These are phyloP conservation scores for Rhinopomastus cyanomelas DNA, from an alignment of 2,113 vertebrate genomes.

Conservation along the genomic window DNA sequence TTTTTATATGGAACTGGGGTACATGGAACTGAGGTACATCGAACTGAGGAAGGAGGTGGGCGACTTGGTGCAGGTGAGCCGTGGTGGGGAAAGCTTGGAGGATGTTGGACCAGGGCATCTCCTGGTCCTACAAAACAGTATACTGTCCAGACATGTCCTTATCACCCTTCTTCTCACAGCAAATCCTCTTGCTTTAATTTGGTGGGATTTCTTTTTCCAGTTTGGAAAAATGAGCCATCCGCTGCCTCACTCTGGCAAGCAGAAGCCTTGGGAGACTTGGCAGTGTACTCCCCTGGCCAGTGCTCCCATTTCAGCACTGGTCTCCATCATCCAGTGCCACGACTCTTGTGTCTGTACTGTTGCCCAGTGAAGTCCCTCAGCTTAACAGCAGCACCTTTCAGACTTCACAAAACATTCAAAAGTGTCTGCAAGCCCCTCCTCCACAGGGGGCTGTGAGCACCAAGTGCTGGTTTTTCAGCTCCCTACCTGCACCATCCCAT, in stretches of 20 bases:
- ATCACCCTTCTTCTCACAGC: not conserved
- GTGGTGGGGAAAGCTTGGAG: not conserved
- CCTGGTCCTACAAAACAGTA: not conserved
- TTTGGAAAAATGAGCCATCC: not conserved
- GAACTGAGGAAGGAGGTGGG: not conserved
- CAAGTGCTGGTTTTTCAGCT: not conserved
- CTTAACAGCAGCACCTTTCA: not conserved
- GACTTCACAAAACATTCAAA: not conserved
- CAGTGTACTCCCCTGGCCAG: not conserved
- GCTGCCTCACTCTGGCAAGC: not conserved
- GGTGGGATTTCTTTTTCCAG: not conserved
- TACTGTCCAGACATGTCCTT: not conserved
- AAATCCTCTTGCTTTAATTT: not conserved
- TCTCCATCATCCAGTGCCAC: rapidly evolving
- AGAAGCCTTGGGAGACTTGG: not conserved
- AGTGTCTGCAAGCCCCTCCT: not conserved
- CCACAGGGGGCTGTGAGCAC: rapidly evolving
- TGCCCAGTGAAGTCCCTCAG: rapidly evolving
- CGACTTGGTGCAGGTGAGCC: not conserved
- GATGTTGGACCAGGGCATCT: not conserved
- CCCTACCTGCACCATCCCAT: not conserved
- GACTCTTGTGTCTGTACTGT: not conserved
- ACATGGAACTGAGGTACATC: too few relatives aligned
- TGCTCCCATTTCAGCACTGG: not conserved
- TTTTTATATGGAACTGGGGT: not conserved